Evolutionary conservation across 2,888 invertebrate genomes (phyloP).

Genomic region (Chloroclysta siterata): DNA sequence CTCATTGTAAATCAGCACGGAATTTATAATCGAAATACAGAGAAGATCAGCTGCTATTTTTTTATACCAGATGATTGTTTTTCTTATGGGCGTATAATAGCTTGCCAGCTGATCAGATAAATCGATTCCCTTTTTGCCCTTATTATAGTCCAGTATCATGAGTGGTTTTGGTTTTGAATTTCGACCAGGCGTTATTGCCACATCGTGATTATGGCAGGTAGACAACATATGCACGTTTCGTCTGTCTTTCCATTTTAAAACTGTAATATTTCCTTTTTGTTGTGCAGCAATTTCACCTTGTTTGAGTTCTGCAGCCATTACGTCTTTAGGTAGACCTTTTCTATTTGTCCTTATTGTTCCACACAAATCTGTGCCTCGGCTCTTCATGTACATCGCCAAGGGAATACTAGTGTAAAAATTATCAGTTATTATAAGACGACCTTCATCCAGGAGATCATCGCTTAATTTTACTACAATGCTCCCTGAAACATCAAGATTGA

Average conservation of each 20-base stretch:
- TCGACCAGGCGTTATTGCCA: constrained; percentile 14
- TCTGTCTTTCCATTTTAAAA: constrained; percentile 42
- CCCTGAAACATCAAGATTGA: constrained; percentile 34
- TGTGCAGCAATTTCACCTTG: constrained; percentile 32
- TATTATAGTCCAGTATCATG: constrained; percentile 13
- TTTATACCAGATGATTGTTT: constrained; percentile 13
- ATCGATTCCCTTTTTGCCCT: constrained; percentile 13
- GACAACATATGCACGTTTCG: constrained; percentile 39
- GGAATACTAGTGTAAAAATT: constrained; percentile 40
- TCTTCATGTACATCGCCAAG: constrained; percentile 32
- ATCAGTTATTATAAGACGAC: constrained; percentile 36
- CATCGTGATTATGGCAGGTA: constrained; percentile 30
- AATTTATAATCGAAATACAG: constrained; percentile 6
- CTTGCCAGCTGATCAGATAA: constrained; percentile 10
- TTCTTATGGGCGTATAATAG: constrained; percentile 10
- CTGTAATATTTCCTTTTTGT: constrained; percentile 36
- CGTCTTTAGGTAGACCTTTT: constrained; percentile 33
- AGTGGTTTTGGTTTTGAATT: constrained; percentile 13
- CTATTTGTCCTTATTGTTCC: constrained; percentile 36
- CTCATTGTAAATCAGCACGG: constrained; percentile 8
- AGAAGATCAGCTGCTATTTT: constrained; percentile 14
- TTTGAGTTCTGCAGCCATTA: constrained; percentile 33
- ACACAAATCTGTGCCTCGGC: constrained; percentile 32
- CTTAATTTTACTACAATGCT: constrained; percentile 28
- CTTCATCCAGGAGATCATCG: constrained; percentile 32